phyloP scores from a whole-genome alignment of 2,888 invertebrate species.

The Athalia circularis region DNA sequence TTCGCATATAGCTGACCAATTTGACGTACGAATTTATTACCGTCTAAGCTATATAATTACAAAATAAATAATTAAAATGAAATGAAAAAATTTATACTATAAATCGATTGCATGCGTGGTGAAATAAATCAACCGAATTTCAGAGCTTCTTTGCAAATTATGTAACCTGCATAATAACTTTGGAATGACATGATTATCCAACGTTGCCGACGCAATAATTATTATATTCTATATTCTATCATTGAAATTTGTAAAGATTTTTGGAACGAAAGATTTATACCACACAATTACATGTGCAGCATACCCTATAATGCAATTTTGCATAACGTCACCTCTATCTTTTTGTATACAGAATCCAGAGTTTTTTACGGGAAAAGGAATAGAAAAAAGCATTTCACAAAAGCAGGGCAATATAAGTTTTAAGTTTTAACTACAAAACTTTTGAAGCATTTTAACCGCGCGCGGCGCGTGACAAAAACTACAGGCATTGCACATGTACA shows the following conservation, averaged over 20 bases:
- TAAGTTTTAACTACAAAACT: constrained; percentile 35
- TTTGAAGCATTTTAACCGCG: constrained; percentile 28
- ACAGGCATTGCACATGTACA: no score
- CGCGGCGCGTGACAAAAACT: constrained; percentile 18
- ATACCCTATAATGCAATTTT: not conserved
- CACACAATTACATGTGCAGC: not conserved
- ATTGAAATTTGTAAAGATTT: constrained; percentile 18
- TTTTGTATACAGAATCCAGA: constrained; percentile 4
- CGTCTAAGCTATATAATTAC: constrained; percentile 9
- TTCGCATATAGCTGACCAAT: constrained; percentile 38
- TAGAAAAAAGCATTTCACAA: constrained; percentile 2
- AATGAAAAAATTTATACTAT: not conserved
- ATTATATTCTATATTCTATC: not conserved
- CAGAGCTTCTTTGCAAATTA: not conserved
- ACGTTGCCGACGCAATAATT: no score
- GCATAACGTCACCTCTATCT: not conserved
- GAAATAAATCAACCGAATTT: constrained; percentile 3
- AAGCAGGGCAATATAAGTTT: constrained; percentile 26
- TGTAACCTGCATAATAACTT: not conserved
- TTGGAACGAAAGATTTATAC: not conserved
- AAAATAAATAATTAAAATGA: not conserved
- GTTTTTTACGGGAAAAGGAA: constrained; percentile 6
- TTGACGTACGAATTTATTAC: constrained; percentile 39
- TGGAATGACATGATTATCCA: not conserved
- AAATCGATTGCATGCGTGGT: no score